Base-by-base conservation (phyloP, 2,888 invertebrate genomes). In the Phortica okadai region DNA sequence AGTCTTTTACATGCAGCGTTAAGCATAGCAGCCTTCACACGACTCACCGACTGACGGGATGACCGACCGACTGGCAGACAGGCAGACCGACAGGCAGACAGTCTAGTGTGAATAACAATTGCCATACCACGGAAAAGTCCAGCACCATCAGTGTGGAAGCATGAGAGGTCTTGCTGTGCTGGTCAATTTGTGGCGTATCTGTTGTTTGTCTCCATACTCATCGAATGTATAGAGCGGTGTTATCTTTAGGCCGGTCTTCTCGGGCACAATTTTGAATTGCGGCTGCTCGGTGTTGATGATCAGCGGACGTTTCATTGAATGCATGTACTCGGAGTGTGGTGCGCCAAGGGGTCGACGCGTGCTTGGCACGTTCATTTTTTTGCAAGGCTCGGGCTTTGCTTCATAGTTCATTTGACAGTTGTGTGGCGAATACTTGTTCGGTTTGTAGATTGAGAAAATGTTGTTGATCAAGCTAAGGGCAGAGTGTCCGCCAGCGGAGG, bases 161-260 rank as follows among this genome's bases (percentile, higher is more conserved):
- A 91, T 89, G 77, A 92, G 76, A 75, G 92, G 92, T 78, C 92
- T 83, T 50, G 91, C 90, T 70, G 92, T 92, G 84, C 91, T 91
- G 81, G 89, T 92, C 82, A 92, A 84, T 83, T 91, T 91, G 81
- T 90, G 90, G 74, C 89, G 90, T 44, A 83, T 82, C 75, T 82
- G 83, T 70, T 84, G 81, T 79, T 90, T 90, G 50, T 90, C 88
- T 58, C 89, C 88, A 16, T 88, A 89, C 54, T 91, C 90, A 59
- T 87, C 88, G 77, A 89, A 91, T 73, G 89, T 88, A 78, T 90
- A 87, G 73, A 92, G 83, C 4, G 93, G 93, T 74, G 93, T 93
- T 77, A 93, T 93, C 85, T 92, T 93, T 8, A 93, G 88, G 59
- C 93, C 93, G 78, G 92, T 93, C 87, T 93, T 93, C 82, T 92